A percentile compares a stretch with the other conserved stretches of the same genome.
phyloP scores from a whole-genome alignment of 2,888 invertebrate genomes.

The Scotopteryx bipunctaria region DNA sequence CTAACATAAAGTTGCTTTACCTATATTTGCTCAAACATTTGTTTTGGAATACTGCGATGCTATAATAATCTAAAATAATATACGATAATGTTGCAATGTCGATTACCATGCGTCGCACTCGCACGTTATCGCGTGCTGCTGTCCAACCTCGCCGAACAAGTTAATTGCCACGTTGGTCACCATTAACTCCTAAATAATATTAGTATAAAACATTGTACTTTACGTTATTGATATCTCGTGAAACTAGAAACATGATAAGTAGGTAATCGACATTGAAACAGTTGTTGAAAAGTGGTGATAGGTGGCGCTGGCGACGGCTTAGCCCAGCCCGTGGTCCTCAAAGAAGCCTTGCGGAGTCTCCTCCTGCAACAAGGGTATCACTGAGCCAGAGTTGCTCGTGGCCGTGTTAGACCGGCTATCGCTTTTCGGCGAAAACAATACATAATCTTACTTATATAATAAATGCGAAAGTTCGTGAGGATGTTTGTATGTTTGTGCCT shows the following conservation, averaged over 20 bases:
- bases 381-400: conserved; percentile 81
- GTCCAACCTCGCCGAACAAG: no score
- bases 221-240: neutral
- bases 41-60: conserved; percentile 19
- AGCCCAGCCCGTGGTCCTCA: conserved; percentile 99
- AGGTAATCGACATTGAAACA: conserved; percentile 17
- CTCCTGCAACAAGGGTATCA: conserved; percentile 92
- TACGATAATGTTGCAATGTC: conserved; percentile 15
- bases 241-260: neutral
- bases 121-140: no score
- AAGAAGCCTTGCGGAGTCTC: conserved; percentile 99
- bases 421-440: conserved; percentile 61
- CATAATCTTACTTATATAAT: neutral
- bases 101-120: no score
- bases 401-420: conserved; percentile 74
- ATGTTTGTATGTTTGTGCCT: no score
- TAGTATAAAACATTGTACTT: no score
- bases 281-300: neutral
- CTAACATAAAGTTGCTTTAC: conserved; percentile 11
- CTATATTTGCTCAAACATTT: conserved; percentile 12
- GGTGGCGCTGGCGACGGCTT: conserved; percentile 56
- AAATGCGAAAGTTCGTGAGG: neutral
- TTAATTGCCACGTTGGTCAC: no score
- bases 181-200: no score
- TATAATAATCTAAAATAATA: conserved; percentile 3